Base-by-base conservation (phyloP, 2,888 invertebrate species). In the Stomorhina lunata region DNA sequence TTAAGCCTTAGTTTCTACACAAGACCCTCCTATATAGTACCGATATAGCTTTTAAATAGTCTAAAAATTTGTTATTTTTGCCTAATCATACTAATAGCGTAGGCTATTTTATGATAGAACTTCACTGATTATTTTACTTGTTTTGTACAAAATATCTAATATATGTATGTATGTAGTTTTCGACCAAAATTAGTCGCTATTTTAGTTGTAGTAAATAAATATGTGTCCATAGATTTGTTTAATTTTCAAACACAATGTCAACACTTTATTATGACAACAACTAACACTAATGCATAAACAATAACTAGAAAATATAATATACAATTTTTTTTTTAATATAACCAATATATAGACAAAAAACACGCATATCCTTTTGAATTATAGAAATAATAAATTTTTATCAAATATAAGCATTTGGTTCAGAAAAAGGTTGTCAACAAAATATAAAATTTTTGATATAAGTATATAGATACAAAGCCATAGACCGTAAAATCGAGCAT, bases 351-450 rank as follows among this genome's bases (percentile, higher is more conserved):
- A n/a, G n/a, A n/a, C 53, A 43, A 45, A 77, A 77, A 69, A 69
- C 69, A 77, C 61, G 77, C 77, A 69, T 45, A 63, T 17, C 10
- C 53, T 7, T 34, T 55, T 69, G 17, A 37, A 55, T 5, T 1
- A 20, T 45, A 45, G 15, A 43, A 68, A 43, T 25, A 6, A 53
- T n/a, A n/a, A n/a, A n/a, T n/a, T n/a, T n/a, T n/a, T n/a, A n/a
- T n/a, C n/a, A 40, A 55, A 6, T 40, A 15, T 25, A 15, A 50
- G 15, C 10, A 12, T 25, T 37, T 27, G 43, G 32, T 9, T 29
- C 37, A 66, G n/a, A n/a, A n/a, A 25, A 22, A 57, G 29, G 48
- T 27, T 45, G 37, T 25, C 29, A 66, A 76, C n/a, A n/a, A n/a
- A n/a, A n/a, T n/a, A n/a, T n/a, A n/a, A n/a, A n/a, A n/a, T n/a